Base-by-base conservation (phyloP, 2,113 vertebrate genomes). In the Tupaia chinensis region DNA sequence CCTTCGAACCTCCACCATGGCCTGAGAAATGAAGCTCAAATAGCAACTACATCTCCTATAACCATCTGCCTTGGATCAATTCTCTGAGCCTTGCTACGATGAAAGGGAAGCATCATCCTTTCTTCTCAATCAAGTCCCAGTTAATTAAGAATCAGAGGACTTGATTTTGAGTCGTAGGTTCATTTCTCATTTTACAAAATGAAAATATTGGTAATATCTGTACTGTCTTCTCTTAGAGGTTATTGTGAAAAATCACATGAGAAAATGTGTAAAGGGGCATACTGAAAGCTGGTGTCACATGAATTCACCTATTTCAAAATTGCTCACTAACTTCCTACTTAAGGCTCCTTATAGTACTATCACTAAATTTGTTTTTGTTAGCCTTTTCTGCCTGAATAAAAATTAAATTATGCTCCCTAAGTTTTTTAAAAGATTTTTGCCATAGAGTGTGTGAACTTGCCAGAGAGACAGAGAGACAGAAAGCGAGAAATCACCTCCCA, bases 231-330 rank as follows among this genome's bases (percentile, higher is more conserved):
- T 89, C 60, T 56, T 87, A 63, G 34, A 76, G 23, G 81, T 87
- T 44, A 13, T 15, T 87, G 76, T 87, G 69, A 81, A 89, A 82
- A 82, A 94, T 86, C 70, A 77, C 54, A 53, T 60, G 60, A n/a
- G 10, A 34, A 44, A 83, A 77, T 58, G 58, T 72, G 34, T 87
- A 19, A 84, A 88, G 84, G 27, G 12, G 58, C 3, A 78, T 4
- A 22, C 1, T 78, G 58, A 15, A 83, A 91, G 83, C 70, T 88
- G 23, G 78, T 79, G 2, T 16, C 53, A 14, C 8, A 68, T n/a
- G 68, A 65, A 72, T 25, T 32, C 44, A 79, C 53, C 83, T 83
- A 34, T 53, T 83, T 72, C 34, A 3, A 87, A 93, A 61, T 32
- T 22, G 66, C 29, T 69, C 9, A 54, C 32, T 74, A 29, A 68